A percentile compares a stretch with the other conserved stretches of the same genome.
These are phyloP conservation scores for Gymnosoma rotundatum DNA, from an alignment of 2,888 invertebrate genomes.

Conservation along the genomic window DNA sequence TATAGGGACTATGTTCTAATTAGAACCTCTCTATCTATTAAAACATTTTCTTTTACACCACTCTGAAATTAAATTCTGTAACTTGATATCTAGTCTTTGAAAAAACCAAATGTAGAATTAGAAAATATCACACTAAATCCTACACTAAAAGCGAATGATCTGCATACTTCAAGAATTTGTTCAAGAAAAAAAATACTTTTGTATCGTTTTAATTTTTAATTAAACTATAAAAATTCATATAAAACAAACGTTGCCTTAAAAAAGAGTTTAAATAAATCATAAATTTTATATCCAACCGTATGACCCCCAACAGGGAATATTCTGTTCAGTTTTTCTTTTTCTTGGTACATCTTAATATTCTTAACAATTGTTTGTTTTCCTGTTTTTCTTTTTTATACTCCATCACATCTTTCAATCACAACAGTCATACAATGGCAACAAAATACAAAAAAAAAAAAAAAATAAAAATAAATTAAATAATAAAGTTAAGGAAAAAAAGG, in stretches of 20 bases:
- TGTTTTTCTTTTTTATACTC: neutral
- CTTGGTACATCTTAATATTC: slow-evolving; percentile 22
- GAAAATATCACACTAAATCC: neutral
- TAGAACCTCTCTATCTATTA: too few relatives aligned
- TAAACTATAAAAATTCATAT: slow-evolving; percentile 32
- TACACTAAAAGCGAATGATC: neutral
- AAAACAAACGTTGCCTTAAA: slow-evolving; percentile 29
- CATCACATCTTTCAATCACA: slow-evolving; percentile 39
- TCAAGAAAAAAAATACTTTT: neutral
- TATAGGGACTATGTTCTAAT: too few relatives aligned
- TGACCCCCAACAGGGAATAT: slow-evolving; percentile 25
- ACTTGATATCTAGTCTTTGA: too few relatives aligned
- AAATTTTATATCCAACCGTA: slow-evolving; percentile 34
- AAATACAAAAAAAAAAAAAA: neutral
- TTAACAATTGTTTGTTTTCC: slow-evolving; percentile 47
- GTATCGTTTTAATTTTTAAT: slow-evolving; percentile 47
- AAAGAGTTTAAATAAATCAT: slow-evolving; percentile 43
- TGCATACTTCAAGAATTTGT: neutral
- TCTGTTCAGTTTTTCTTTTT: neutral
- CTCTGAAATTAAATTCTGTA: too few relatives aligned
- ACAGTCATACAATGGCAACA: slow-evolving; percentile 16
- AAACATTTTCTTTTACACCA: too few relatives aligned
- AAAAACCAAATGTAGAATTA: too few relatives aligned
- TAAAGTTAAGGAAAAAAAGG: slow-evolving; percentile 17
- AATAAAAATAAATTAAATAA: slow-evolving; percentile 3